Base-by-base conservation (phyloP, 2,113 vertebrate species). In the Tetraodon nigroviridis region DNA sequence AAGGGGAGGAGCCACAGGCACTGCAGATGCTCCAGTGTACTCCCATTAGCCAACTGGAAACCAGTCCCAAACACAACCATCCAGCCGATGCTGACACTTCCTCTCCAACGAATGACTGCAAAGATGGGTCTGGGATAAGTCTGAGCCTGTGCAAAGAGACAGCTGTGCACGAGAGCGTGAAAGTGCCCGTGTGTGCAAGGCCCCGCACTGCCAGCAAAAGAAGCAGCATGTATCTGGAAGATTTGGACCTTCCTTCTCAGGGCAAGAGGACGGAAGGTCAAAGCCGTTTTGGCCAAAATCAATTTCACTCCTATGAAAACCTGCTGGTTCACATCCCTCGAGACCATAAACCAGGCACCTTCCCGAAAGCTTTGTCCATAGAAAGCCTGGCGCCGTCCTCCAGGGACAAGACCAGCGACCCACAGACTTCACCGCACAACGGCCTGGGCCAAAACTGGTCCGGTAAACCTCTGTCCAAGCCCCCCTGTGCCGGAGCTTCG, bases 301-400 rank as follows among this genome's bases (percentile, higher is more conserved):
- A 92, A 40, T 99, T 96, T 68, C 93, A 84, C 60, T 99, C 97
- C 7, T 95, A 96, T 51, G 94, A 99, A 80, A 91, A 93, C 79
- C 78, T 98, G 72, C 90, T 99, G 50, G 92, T 99, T 24, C 93
- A 95, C 78, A 84, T 99, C 75, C 97, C 97, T 56, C 96, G 96
- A 86, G 95, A 99, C 79, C 95, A 99, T 78, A 99, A 98, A 69
- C 97, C 96, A 0, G 97, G 96, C 15, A 99, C 97, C 4, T 98
- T 99, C 79, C 97, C 97, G 40, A 98, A 97, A 87, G 96, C 97
- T 0, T 90, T 99, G 17, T 99, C 97, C 17, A 96, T 98, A 1
- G 97, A 99, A 84, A 98, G 96, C 75, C 92, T 99, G 32, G 91
- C 90, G 0, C 91, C 93, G 53, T 93, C 91, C 50, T 86, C 92